phyloP scores from a whole-genome alignment of 2,888 invertebrate species.

The Caenorhabditis sp. region DNA sequence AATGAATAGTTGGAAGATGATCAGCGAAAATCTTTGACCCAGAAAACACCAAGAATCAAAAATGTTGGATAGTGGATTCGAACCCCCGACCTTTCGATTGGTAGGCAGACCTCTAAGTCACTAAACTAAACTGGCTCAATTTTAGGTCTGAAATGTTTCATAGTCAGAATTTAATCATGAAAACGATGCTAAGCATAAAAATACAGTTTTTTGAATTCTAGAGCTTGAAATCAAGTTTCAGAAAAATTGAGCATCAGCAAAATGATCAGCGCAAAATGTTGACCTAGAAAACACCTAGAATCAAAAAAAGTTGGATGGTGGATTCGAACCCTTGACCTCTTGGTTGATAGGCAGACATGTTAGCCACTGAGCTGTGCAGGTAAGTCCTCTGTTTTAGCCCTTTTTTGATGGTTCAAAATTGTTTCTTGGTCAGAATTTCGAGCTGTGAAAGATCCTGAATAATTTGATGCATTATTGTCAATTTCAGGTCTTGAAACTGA shows the following conservation, averaged over 20 bases:
- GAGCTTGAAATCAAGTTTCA: not conserved
- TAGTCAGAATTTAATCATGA: not conserved
- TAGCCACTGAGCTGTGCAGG: not conserved
- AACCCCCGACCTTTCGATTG: not conserved
- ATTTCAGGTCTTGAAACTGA: too few species aligned
- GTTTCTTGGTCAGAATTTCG: too few species aligned
- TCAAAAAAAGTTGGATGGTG: not conserved
- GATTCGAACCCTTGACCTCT: not conserved
- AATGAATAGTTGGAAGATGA: not conserved
- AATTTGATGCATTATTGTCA: too few species aligned
- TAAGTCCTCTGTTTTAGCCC: too few species aligned
- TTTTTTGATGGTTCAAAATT: too few species aligned
- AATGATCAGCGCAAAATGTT: not conserved
- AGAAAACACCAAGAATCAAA: not conserved
- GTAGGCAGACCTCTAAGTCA: not conserved
- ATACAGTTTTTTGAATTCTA: too few species aligned
- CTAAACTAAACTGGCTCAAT: too few species aligned
- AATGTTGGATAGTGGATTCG: not conserved
- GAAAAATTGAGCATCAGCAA: not conserved
- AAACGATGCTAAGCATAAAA: not conserved
- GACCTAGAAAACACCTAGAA: not conserved
- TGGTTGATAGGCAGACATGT: not conserved
- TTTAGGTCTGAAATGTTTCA: too few species aligned
- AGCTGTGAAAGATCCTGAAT: too few species aligned
- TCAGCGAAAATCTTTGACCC: not conserved